Evolutionary conservation across 2,113 vertebrate genomes (phyloP).

Genomic region (Pachycephala philippinensis): DNA sequence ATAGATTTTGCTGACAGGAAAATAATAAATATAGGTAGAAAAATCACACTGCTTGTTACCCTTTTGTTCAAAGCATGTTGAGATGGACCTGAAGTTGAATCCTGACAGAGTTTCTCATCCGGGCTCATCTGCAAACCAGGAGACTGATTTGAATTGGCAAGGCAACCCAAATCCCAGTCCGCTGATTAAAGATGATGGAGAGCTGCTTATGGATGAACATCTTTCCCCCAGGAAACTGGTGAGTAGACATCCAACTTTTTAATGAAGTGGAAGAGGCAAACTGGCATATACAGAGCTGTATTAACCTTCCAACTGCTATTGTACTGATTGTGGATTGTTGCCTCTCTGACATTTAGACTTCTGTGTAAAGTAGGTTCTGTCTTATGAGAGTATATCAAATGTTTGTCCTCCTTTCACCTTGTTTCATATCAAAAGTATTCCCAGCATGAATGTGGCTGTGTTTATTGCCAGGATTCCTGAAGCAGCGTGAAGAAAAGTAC

Average conservation of each 20-base stretch:
- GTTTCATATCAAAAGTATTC: background rate
- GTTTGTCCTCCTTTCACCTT: constrained; percentile 11
- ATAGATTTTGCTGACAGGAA: background rate
- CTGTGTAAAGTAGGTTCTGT: background rate
- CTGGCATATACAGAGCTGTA: background rate
- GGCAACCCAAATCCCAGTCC: constrained; percentile 77
- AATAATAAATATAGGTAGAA: background rate
- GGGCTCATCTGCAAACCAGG: constrained; percentile 64
- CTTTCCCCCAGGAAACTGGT: constrained; percentile 84
- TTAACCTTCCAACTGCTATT: background rate
- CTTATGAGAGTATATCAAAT: background rate
- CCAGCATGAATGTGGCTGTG: background rate
- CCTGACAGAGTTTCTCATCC: constrained; percentile 6
- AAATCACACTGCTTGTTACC: background rate
- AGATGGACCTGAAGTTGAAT: constrained; percentile 59
- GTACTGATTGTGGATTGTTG: background rate
- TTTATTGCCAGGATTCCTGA: background rate
- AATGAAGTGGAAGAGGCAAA: background rate
- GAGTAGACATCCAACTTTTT: constrained; percentile 35
- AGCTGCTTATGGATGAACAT: constrained; percentile 65
- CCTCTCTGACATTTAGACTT: background rate
- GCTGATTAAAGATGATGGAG: constrained; percentile 31
- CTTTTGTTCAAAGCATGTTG: constrained; percentile 18
- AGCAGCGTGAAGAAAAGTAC: background rate
- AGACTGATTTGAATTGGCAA: constrained; percentile 77